Evolutionary conservation across 2,888 invertebrate genomes (phyloP).

Genomic region (Silvanus unidentatus): DNA sequence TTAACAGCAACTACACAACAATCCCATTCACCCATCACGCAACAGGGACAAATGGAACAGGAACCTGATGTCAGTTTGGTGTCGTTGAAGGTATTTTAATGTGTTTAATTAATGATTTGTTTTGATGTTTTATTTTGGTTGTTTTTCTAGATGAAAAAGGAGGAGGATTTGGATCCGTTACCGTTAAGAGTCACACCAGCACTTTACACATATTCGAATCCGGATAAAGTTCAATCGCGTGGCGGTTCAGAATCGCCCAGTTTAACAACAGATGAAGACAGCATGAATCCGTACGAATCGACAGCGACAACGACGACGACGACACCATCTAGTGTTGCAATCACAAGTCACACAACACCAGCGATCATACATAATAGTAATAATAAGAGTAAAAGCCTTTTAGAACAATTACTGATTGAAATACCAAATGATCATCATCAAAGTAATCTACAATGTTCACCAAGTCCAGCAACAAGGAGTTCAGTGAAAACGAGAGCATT

Average conservation of each 20-base stretch:
- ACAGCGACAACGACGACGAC: constrained; percentile 9
- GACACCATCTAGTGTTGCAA: constrained; percentile 12
- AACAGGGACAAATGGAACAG: constrained; percentile 15
- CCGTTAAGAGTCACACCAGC: constrained; percentile 69
- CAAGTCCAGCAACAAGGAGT: constrained; percentile 43
- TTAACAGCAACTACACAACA: constrained; percentile 19
- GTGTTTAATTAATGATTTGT: not conserved
- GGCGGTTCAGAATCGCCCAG: constrained; percentile 39
- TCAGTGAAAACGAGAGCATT: constrained; percentile 62
- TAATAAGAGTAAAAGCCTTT: constrained; percentile 52
- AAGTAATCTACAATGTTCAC: constrained; percentile 33
- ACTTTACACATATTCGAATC: constrained; percentile 71
- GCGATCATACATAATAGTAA: constrained; percentile 2
- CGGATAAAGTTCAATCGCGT: constrained; percentile 51
- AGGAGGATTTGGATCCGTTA: constrained; percentile 51
- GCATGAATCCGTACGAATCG: constrained; percentile 24
- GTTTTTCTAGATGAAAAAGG: constrained; percentile 25
- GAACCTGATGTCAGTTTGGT: constrained; percentile 31
- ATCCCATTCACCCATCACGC: constrained; percentile 16
- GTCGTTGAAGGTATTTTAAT: constrained; percentile 20
- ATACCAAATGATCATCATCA: constrained; percentile 54
- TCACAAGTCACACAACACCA: not conserved
- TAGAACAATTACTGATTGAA: constrained; percentile 78
- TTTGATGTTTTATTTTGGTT: constrained; percentile 2
- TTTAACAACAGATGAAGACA: constrained; percentile 33